Base-by-base conservation (phyloP, 2,888 invertebrate species). In the Ypsolopha scabrella region DNA sequence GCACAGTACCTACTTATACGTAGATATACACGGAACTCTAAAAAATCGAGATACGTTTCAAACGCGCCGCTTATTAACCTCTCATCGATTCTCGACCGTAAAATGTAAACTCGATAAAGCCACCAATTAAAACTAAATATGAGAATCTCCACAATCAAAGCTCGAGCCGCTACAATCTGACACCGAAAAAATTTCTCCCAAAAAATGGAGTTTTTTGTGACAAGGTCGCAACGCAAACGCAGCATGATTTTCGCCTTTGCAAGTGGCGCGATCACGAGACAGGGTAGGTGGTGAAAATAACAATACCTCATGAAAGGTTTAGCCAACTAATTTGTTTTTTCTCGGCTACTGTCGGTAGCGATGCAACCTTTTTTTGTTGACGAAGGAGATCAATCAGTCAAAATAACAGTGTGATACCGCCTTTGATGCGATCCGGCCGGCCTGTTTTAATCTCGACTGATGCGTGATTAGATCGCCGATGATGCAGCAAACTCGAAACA, bases 111-210 rank as follows among this genome's bases (percentile, higher is more conserved):
- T 83, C 83, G 85, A 85, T 86, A 85, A 86, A 83, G 83, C 82
- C 83, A 86, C 86, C 86, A 86, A 86, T 86, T 86, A 86, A 86
- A 86, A 85, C 85, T 85, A 83, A 85, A 86, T 80, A 86, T 83
- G 86, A 86, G 85, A 85, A 82, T 78, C 71, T 82, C 76, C 72
- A 79, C 80, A 85, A 80, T 86, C 86, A 86, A 85, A 85, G 85
- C 79, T 70, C 69, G 68, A 73, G 82, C 86, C 85, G 85, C 85
- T 82, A 80, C 72, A 81, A 80, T 7, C 82, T 82, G 80, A 85
- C 82, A 82, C 82, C 79, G 76, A 51, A 69, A 62, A 80, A 70
- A 73, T 80, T 81, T 80, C 75, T 70, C 72, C 71, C 50, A 75
- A 65, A 81, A 81, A 80, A 75, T 74, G 71, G 75, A 78, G 64